Conservation (phyloP, 1,140 invertebrate genomes). For the Bombus superbus region DNA sequence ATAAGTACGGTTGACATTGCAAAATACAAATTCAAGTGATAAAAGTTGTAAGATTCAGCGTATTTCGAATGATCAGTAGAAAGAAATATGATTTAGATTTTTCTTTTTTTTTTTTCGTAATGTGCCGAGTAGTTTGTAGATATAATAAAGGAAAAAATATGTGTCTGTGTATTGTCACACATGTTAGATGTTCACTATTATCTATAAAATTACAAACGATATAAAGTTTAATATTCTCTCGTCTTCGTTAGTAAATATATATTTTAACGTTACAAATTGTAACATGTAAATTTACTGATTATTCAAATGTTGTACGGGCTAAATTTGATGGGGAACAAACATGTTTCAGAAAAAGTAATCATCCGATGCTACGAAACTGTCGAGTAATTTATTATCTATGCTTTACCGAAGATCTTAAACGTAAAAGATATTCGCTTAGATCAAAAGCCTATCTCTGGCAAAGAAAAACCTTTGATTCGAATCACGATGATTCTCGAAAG, state of each 20-base stretch:
- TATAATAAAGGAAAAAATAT: not conserved
- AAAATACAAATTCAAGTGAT: not conserved
- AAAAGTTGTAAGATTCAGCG: not conserved
- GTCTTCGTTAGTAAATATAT: too few species aligned
- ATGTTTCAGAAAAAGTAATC: not conserved
- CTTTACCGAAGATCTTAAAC: not conserved
- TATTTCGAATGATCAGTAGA: conserved; percentile 44
- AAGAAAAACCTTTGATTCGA: not conserved
- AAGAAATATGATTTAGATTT: not conserved
- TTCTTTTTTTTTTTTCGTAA: not conserved
- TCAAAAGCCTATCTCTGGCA: not conserved
- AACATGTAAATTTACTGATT: not conserved
- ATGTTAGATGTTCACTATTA: not conserved
- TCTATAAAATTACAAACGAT: not conserved
- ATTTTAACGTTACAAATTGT: too few species aligned
- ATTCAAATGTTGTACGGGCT: not conserved
- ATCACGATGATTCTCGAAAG: not conserved
- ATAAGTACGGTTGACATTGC: not conserved
- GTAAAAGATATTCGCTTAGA: not conserved
- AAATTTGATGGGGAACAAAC: not conserved
- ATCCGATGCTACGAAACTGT: not conserved
- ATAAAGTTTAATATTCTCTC: not conserved
- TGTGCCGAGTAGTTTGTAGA: conserved; percentile 32
- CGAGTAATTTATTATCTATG: not conserved
- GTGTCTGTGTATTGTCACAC: not conserved